phyloP scores from a whole-genome alignment of 2,888 invertebrate species.

The Allygus modestus region DNA sequence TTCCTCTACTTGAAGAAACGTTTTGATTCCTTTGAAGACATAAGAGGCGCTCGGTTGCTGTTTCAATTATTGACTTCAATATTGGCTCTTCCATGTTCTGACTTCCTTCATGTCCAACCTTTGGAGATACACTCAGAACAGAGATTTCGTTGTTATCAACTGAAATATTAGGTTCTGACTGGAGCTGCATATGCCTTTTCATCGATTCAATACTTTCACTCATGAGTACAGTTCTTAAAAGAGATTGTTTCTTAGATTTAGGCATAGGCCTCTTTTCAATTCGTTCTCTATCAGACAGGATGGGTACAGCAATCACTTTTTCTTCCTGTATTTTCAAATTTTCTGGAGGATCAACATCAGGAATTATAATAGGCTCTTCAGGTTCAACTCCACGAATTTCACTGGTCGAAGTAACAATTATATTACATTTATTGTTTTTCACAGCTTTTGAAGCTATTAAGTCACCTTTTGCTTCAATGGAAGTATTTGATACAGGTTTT shows the following conservation, averaged over 20 bases:
- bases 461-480: not conserved
- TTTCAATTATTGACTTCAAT: constrained; percentile 43
- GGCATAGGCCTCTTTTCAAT: constrained; percentile 47
- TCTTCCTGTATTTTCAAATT: not conserved
- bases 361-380: constrained; percentile 5
- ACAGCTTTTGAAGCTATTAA: not conserved
- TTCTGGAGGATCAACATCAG: constrained; percentile 14
- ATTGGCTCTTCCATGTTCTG: constrained; percentile 49
- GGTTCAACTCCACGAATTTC: not conserved
- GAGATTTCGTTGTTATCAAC: not conserved
- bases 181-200: constrained; percentile 24
- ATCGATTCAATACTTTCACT: constrained; percentile 44
- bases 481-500: not conserved
- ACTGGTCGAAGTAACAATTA: not conserved
- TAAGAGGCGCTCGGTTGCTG: constrained; percentile 30
- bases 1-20: not conserved
- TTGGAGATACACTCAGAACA: not conserved
- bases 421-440: not conserved
- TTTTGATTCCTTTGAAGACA: constrained; percentile 10
- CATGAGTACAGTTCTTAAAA: constrained; percentile 28
- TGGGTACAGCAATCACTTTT: not conserved
- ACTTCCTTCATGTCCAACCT: not conserved
- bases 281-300: constrained; percentile 4
- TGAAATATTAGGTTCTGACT: not conserved
- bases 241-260: constrained; percentile 46